phyloP scores from a whole-genome alignment of 2,888 invertebrate species.

The Catotricha subobsoleta region DNA sequence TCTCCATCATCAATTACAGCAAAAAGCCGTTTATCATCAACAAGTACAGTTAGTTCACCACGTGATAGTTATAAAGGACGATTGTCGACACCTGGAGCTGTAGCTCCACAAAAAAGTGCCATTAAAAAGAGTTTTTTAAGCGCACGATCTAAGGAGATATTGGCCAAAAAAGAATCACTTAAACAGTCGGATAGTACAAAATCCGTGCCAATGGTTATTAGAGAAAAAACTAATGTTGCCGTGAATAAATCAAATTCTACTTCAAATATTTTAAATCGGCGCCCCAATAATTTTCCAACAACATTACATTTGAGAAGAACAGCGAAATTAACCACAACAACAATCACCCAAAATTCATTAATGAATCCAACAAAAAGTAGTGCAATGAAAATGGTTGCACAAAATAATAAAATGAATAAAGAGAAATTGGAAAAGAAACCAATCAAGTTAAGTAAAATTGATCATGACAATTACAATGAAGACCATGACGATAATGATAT shows the following conservation, averaged over 20 bases:
- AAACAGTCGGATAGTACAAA: conserved; percentile 18
- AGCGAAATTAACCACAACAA: conserved; percentile 8
- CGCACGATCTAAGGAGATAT: conserved; percentile 28
- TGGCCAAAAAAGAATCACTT: conserved; percentile 16
- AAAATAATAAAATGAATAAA: neutral
- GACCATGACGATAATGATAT: neutral
- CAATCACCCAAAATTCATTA: too few relatives aligned
- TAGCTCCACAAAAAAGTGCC: conserved; percentile 2
- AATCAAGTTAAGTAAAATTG: neutral
- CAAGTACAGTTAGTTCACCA: conserved; percentile 24
- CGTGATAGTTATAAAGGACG: conserved; percentile 26
- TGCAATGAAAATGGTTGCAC: neutral
- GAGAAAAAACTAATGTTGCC: neutral
- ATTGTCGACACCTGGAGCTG: neutral
- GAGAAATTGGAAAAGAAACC: neutral
- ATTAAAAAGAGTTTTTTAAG: conserved; percentile 26
- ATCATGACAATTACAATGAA: neutral
- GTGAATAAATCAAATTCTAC: conserved; percentile 12
- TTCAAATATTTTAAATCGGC: conserved; percentile 26
- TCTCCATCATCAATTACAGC: conserved; percentile 16
- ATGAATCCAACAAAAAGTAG: conserved; percentile 4
- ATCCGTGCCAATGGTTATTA: conserved; percentile 5
- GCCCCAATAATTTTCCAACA: conserved; percentile 13
- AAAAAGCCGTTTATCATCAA: conserved; percentile 24
- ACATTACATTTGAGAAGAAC: conserved; percentile 12